Evolutionary conservation across 2,888 invertebrate genomes (phyloP).

Genomic region (Caenorhabditis sp.): DNA sequence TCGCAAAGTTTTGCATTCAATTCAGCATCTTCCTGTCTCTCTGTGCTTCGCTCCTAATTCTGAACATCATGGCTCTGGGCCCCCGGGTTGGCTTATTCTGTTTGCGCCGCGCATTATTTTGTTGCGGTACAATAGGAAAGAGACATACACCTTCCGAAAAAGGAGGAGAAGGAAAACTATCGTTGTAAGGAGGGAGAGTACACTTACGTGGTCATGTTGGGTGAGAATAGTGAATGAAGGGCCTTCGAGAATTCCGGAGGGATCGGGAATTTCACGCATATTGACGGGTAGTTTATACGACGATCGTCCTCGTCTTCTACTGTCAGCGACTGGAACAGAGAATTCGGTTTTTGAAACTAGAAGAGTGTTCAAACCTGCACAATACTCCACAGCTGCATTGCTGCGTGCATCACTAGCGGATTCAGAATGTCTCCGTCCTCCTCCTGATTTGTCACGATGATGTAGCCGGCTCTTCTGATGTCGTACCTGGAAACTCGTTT

Average conservation of each 20-base stretch:
- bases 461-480: slow-evolving; percentile 80
- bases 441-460: slow-evolving; percentile 82
- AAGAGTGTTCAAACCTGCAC: slow-evolving; percentile 67
- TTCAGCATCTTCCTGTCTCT: slow-evolving; percentile 10
- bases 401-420: slow-evolving; percentile 78
- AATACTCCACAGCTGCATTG: slow-evolving; percentile 81
- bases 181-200: not conserved
- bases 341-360: not conserved
- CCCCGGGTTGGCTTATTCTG: slow-evolving; percentile 34
- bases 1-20: slow-evolving; percentile 28
- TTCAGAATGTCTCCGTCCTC: slow-evolving; percentile 81
- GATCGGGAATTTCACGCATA: slow-evolving; percentile 83
- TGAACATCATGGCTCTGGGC: slow-evolving; percentile 26
- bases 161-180: not conserved
- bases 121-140: slow-evolving; percentile 59
- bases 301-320: slow-evolving; percentile 76
- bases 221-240: slow-evolving; percentile 74
- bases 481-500: slow-evolving; percentile 81
- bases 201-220: slow-evolving; percentile 79
- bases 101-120: slow-evolving; percentile 64
- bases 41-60: slow-evolving; percentile 13
- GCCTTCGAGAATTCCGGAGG: slow-evolving; percentile 80
- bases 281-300: slow-evolving; percentile 80
- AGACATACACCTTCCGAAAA: slow-evolving; percentile 40
- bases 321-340: slow-evolving; percentile 76